Evolutionary conservation across 2,797 vertebrate genomes (phyloP).

Genomic region (Dipus sagitta): DNA sequence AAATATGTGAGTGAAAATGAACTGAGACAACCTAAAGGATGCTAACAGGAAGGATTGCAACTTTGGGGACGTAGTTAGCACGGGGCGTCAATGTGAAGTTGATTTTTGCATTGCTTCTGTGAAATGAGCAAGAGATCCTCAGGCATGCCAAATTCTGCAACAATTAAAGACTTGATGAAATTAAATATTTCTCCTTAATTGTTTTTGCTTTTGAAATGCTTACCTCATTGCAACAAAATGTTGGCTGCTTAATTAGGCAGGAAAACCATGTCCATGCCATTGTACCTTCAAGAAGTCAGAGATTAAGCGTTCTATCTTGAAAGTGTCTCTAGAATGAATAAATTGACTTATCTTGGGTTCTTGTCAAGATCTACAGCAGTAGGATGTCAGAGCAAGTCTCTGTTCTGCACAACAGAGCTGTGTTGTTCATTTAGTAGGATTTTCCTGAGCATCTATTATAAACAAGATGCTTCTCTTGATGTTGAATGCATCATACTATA

Average conservation of each 20-base stretch:
- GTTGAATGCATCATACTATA: background rate
- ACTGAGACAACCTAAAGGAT: background rate
- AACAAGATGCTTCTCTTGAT: background rate
- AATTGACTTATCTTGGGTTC: background rate
- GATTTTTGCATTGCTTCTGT: background rate
- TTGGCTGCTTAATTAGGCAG: constrained; percentile 8
- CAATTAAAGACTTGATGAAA: background rate
- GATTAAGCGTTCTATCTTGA: background rate
- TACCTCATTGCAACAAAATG: constrained; percentile 19
- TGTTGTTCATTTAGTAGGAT: background rate
- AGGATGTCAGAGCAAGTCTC: background rate
- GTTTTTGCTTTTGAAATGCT: constrained; percentile 46
- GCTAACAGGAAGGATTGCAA: background rate
- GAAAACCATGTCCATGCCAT: background rate
- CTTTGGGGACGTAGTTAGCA: background rate
- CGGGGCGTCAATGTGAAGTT: background rate
- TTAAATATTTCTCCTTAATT: background rate
- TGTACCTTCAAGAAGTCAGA: background rate
- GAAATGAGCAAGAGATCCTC: background rate
- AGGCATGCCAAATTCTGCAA: background rate
- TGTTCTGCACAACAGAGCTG: background rate
- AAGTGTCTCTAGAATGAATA: constrained; percentile 18
- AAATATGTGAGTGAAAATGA: background rate
- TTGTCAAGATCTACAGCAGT: background rate
- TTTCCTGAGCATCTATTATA: background rate